Evolutionary conservation across 2,113 vertebrate genomes (phyloP), one percentile per base, ranked within the genome.

Genomic region (Macquaria ambigua): DNA sequence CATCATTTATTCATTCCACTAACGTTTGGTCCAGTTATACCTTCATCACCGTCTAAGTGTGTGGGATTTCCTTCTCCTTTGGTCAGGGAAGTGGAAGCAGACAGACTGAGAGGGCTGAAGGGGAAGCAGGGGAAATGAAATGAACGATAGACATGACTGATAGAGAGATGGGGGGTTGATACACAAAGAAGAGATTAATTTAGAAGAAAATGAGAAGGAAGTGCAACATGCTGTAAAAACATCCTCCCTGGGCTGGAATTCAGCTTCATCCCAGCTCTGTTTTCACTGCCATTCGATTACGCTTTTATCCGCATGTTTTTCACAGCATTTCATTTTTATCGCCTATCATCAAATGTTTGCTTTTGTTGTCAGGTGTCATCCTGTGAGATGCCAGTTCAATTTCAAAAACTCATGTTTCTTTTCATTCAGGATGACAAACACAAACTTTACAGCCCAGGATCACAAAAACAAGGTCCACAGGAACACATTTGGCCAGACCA

Each of bases 401-500:
- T 84, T 61, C 68, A 76, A 63, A 67, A 52, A 50, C 28, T 3
- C 34, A 75, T 56, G 37, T 73, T 74, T 68, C 52, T 59, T 74
- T 83, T 77, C 55, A 68, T 71, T 52, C 67, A 52, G 74, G 37
- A 16, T 71, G 21, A 87, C 74, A 82, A 86, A 76, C 55, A 53
- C 23, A 80, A 86, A 46, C 37, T 81, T 83, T 77, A 73, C 41
- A 50, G 68, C 61, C 53, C 0, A 1, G 71, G 59, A 52, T 86
- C 61, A 80, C 62, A 79, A 79, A 81, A 82, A 43, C 59, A 80
- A 81, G 62, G 37, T 68, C 95, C 74, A 82, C 70, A 16, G 48
- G 62, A 74, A 67, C 53, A 53, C 53, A 39, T 71, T 74, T 41
- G 56, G 64, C 53, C 25, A 41, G 91, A 90, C 85, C 88, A 90